phyloP scores from a whole-genome alignment of 1,140 invertebrate genomes.

The Rhopalosiphum maidis region DNA sequence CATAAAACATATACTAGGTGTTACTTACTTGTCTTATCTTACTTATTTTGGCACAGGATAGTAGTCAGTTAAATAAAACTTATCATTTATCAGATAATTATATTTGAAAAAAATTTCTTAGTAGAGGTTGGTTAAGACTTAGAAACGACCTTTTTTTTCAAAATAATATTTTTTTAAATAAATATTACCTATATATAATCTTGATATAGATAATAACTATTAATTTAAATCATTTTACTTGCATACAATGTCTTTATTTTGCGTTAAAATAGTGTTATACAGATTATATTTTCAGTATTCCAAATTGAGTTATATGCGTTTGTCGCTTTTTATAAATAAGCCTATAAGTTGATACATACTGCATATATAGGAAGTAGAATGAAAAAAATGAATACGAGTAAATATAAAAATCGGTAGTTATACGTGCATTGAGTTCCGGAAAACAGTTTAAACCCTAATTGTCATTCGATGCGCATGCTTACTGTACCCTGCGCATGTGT shows the following conservation, averaged over 20 bases:
- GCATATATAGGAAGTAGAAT: neutral
- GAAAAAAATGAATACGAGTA: neutral
- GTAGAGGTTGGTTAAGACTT: neutral
- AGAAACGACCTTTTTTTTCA: too few species aligned
- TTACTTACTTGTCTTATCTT: neutral
- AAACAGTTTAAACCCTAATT: slow-evolving; percentile 53
- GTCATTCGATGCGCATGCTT: slow-evolving; percentile 48
- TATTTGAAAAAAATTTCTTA: neutral
- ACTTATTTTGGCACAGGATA: neutral
- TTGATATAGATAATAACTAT: neutral
- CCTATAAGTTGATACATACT: neutral
- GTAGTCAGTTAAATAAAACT: neutral
- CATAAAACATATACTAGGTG: neutral
- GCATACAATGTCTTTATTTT: neutral
- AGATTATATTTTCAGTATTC: neutral
- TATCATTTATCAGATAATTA: neutral
- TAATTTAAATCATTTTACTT: neutral
- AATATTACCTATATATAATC: neutral
- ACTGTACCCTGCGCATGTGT: slow-evolving; percentile 10
- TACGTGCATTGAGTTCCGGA: slow-evolving; percentile 51
- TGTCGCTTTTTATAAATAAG: neutral
- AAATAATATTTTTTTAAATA: too few species aligned
- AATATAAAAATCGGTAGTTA: slow-evolving; percentile 19
- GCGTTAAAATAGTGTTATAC: neutral
- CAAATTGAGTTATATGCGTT: neutral